phyloP scores from a whole-genome alignment of 1,140 invertebrate genomes.

The Calliopsis andreniformis region DNA sequence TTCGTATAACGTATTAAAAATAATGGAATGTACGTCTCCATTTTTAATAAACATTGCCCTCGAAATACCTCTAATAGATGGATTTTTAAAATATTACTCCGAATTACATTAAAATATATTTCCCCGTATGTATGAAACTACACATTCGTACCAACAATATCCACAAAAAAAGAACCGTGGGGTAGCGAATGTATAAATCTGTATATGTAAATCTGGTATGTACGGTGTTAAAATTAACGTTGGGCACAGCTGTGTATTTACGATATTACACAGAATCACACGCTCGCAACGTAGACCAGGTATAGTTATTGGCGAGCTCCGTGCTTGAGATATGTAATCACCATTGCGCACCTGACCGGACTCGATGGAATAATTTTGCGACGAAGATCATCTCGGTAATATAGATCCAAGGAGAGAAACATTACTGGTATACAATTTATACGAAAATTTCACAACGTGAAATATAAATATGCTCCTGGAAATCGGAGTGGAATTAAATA shows the following conservation, averaged over 20 bases:
- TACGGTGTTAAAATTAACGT: constrained; percentile 34
- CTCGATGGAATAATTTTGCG: constrained; percentile 51
- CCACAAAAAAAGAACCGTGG: background rate
- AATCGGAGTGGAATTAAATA: no score
- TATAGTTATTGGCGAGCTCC: constrained; percentile 32
- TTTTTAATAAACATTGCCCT: no score
- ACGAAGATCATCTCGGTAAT: constrained; percentile 45
- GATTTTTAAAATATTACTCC: no score
- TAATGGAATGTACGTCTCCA: no score
- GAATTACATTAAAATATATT: no score
- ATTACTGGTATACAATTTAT: background rate
- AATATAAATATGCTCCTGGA: background rate
- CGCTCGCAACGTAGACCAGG: background rate
- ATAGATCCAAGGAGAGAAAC: constrained; percentile 14
- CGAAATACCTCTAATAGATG: no score
- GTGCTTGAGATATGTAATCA: constrained; percentile 47
- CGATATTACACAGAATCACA: constrained; percentile 12
- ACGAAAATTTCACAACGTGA: background rate
- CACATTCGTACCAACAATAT: background rate
- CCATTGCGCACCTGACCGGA: constrained; percentile 48
- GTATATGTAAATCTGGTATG: background rate
- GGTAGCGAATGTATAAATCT: no score
- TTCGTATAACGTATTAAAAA: no score
- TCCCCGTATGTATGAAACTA: no score
- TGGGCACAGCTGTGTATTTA: constrained; percentile 20